Evolutionary conservation across 2,888 invertebrate genomes (phyloP).

Genomic region (Monochamus alternatus): DNA sequence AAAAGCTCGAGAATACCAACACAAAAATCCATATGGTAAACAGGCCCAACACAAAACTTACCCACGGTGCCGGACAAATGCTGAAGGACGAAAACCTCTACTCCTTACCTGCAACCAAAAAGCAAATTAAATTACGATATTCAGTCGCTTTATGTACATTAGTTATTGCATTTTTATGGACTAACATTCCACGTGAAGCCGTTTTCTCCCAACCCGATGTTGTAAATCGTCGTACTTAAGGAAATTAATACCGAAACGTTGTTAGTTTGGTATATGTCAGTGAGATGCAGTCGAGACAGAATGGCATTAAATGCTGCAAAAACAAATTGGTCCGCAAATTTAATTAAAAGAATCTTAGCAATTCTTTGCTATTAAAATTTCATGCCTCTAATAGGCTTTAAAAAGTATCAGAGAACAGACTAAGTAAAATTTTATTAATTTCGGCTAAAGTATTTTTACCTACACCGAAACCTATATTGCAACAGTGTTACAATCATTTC

Average conservation of each 20-base stretch:
- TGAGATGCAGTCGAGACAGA: conserved; percentile 49
- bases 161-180: conserved; percentile 65
- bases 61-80: conserved; percentile 35
- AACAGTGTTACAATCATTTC: too few relatives aligned
- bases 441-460: background rate
- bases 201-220: conserved; percentile 54
- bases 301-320: conserved; percentile 53
- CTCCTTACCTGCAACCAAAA: conserved; percentile 45
- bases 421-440: background rate
- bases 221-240: conserved; percentile 62
- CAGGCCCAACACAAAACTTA: conserved; percentile 40
- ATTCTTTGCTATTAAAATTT: conserved; percentile 35
- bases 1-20: conserved; percentile 45
- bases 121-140: conserved; percentile 42
- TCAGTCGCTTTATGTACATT: conserved; percentile 53
- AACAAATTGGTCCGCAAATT: conserved; percentile 35
- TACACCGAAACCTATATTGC: too few relatives aligned
- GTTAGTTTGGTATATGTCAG: conserved; percentile 46
- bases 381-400: background rate
- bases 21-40: conserved; percentile 20
- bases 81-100: conserved; percentile 24
- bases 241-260: conserved; percentile 60
- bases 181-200: conserved; percentile 60
- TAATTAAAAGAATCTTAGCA: conserved; percentile 15
- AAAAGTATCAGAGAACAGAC: background rate